Base-by-base conservation (phyloP, 2,797 vertebrate genomes). In the Lithobates sylvaticus region DNA sequence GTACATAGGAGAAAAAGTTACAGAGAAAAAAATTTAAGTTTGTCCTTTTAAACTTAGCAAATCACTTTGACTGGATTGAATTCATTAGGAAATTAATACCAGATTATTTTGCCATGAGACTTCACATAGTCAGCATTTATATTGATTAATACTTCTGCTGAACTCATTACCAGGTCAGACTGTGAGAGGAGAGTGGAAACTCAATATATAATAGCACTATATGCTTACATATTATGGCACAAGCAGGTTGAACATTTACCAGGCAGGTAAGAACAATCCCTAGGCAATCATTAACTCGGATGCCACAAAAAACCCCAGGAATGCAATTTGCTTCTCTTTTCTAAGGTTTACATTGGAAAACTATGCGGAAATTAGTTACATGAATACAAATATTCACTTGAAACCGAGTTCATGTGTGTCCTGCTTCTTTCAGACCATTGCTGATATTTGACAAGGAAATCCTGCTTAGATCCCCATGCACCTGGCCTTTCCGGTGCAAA, bases 211-310 rank as follows among this genome's bases (percentile, higher is more conserved):
- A 15, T 61, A 58, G 7, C 54, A 61, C 54, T 6, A 23, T 67
- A 1, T 32, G 34, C 32, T 6, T 42, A 23, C 54, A 34, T 29
- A 32, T 58, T n/a, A 61, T 34, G 54, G 36, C 32, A 85, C 78
- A 64, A 85, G 16, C 50, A 29, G 69, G 83, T 84, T 74, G 27
- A 81, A 39, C 36, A 81, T 81, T 58, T 44, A 71, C 78, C 67
- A 81, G 29, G 67, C 73, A 76, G 29, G 67, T 36, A 36, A 90
- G 80, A 86, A 90, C 90, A 89, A 86, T 89, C 84, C 87, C 84
- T 87, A 89, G 89, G 91, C 83, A 92, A 93, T 90, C 89, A 93
- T 92, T 92, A 91, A 90, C 89, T 71, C 44, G 12, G 21, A 78
- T 85, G 65, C 68, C 36, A 27, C 61, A 84, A 84, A 90, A 81